Evolutionary conservation across 1,140 invertebrate genomes (phyloP), one percentile per base, ranked within the genome.

Genomic region (Anoplolepis gracilipes): DNA sequence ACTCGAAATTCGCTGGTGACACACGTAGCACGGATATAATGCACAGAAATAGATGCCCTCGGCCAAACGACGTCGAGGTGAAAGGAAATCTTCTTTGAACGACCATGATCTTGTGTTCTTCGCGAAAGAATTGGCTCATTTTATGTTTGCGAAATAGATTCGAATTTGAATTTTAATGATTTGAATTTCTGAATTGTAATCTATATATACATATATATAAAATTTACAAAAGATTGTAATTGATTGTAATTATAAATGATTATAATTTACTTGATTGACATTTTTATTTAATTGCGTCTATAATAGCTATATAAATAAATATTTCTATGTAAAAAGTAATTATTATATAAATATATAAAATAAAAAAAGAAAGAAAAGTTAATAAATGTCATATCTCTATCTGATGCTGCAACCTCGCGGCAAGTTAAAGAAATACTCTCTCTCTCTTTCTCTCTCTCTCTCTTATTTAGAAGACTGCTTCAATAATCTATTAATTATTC

Each of bases 1-100:
- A 72, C 65, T 72, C 8, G 36, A n/a, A 72, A 82, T 82, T 72
- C 67, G 53, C 28, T 53, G 67, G 28, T 39, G 78, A 82, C 53
- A 81, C 77, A 81, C 67, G 78, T 81, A 82, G 53, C 36, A 67
- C 53, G 78, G 6, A 16, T 81, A 70, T 81, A 81, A 81, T 55
- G 36, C 65, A 65, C 67, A 36, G 78, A 82, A 82, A 72, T 82
- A 82, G 78, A 72, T 82, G 72, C 33, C 33, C 49, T 30, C 36
- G 19, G n/a, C 53, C 67, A 33, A 82, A 72, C 11, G 25, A 55
- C 28, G 22, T 42, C 33, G 64, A n/a, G 53, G 5, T 22, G 25
- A 25, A 10, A 13, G 49, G n/a, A 33, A 59, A 39, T 25, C 19
- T 36, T 33, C 62, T 42, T 42, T 2, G 36, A 57, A 16, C 46